Evolutionary conservation across 2,797 vertebrate species (phyloP).

Genomic region (Selene dorsalis): DNA sequence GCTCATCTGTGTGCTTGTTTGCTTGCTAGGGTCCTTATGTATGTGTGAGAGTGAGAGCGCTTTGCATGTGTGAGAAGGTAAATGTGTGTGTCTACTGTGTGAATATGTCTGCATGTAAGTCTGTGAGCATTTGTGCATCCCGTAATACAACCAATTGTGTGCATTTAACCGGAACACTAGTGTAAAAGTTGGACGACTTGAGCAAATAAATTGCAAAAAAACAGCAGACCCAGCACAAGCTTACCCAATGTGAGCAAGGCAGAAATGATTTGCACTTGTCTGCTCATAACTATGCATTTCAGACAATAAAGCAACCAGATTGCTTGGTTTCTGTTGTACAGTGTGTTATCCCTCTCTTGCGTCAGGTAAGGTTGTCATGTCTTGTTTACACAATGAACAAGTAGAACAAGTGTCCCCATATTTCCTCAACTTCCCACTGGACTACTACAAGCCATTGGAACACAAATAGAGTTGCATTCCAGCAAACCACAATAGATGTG

Average conservation of each 20-base stretch:
- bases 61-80: constrained; percentile 44
- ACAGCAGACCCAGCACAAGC: background rate
- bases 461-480: constrained; percentile 45
- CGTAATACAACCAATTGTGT: constrained; percentile 4
- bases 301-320: constrained; percentile 32
- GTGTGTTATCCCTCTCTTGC: constrained; percentile 47
- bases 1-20: constrained; percentile 84
- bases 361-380: constrained; percentile 62
- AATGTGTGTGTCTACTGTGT: constrained; percentile 32
- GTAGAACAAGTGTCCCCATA: constrained; percentile 68
- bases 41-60: constrained; percentile 3
- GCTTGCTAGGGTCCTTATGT: constrained; percentile 63
- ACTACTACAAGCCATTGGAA: constrained; percentile 54
- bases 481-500: constrained; percentile 54
- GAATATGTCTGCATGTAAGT: constrained; percentile 21
- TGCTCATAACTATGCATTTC: constrained; percentile 43
- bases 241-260: constrained; percentile 1
- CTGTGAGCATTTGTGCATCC: constrained; percentile 14
- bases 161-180: background rate
- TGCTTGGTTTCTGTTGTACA: constrained; percentile 30
- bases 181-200: background rate
- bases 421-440: constrained; percentile 64
- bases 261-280: constrained; percentile 38
- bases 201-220: background rate
- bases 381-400: constrained; percentile 70